Evolutionary conservation across 2,797 vertebrate species (phyloP), one percentile per base, ranked within the genome.

Genomic region (Octomys mimax): DNA sequence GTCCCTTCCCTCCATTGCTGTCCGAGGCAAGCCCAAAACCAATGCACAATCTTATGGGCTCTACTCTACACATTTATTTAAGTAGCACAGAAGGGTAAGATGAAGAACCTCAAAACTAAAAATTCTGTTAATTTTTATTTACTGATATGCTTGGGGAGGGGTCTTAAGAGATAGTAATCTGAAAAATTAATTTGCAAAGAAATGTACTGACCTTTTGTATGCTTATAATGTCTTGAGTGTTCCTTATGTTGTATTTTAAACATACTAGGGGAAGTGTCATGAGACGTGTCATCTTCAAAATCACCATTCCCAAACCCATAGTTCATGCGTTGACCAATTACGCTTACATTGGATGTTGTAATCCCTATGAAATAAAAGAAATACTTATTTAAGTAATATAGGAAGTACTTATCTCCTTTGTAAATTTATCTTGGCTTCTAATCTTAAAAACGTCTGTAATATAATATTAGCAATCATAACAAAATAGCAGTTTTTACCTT

Each of bases 261-360:
- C 70, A 95, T 31, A 9, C 97, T 92, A 59, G 96, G 94, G 70
- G 98, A 98, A 22, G 94, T 70, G 68, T 98, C 98, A 33, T 92
- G 96, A 42, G 83, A 95, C 82, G 88, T 96, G 86, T 98, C 96
- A 73, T 99, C 99, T 86, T 99, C 99, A 46, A 92, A 91, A 97
- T 98, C 98, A 78, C 97, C 95, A 61, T 97, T 93, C 94, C 98
- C 98, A 2, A 98, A 99, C 88, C 98, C 98, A 95, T 98, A 99
- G 95, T 97, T 95, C 91, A 99, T 97, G 93, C 97, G 98, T 59
- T 99, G 99, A 36, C 99, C 99, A 78, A 99, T 98, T 61, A 99
- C 66, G 70, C 98, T 98, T 94, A 99, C 99, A 4, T 98, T 98
- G n/a, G 98, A 97, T 7, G 98, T 89, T 57, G 91, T 96, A 89